A percentile compares a stretch with the other conserved stretches of the same genome.
These are phyloP conservation scores for Oryzias dopingdopingensis DNA, from an alignment of 2,797 vertebrate species.

Conservation along the genomic window DNA sequence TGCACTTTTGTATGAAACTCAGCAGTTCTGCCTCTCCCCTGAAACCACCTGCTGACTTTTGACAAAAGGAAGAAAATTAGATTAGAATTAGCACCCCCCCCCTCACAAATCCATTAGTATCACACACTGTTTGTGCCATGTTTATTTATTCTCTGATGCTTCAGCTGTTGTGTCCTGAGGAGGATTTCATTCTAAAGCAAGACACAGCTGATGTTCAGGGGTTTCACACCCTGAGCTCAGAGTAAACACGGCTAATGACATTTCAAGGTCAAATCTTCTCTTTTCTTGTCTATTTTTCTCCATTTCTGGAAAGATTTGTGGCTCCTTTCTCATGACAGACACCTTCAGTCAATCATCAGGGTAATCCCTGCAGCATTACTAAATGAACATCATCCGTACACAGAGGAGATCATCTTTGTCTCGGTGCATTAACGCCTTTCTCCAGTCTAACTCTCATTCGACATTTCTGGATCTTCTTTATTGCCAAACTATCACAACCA, in stretches of 20 bases:
- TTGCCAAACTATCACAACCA: not conserved
- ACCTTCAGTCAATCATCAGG: slow-evolving; percentile 43
- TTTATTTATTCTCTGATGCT: slow-evolving; percentile 28
- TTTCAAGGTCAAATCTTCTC: slow-evolving; percentile 20
- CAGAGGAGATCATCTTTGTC: slow-evolving; percentile 22
- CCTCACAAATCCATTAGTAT: not conserved
- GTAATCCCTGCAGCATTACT: slow-evolving; percentile 35
- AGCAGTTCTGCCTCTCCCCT: slow-evolving; percentile 36
- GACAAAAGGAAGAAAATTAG: slow-evolving; percentile 38
- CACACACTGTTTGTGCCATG: slow-evolving; percentile 17
- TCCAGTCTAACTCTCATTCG: slow-evolving; percentile 7
- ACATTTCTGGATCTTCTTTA: not conserved
- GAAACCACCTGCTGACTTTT: slow-evolving; percentile 48
- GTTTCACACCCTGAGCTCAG: slow-evolving; percentile 19
- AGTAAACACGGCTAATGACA: slow-evolving; percentile 5
- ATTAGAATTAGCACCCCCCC: not conserved
- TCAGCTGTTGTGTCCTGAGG: slow-evolving; percentile 25
- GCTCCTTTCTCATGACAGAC: slow-evolving; percentile 15
- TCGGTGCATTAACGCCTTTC: slow-evolving; percentile 29
- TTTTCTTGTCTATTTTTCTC: slow-evolving; percentile 30
- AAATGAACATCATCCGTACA: slow-evolving; percentile 41
- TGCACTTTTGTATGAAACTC: slow-evolving; percentile 35
- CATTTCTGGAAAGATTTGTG: slow-evolving; percentile 42
- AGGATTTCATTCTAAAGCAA: slow-evolving; percentile 7
- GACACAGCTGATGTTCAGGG: slow-evolving; percentile 5